Conservation (phyloP, 2,888 invertebrate species). For the Sylvicola cinctus region DNA sequence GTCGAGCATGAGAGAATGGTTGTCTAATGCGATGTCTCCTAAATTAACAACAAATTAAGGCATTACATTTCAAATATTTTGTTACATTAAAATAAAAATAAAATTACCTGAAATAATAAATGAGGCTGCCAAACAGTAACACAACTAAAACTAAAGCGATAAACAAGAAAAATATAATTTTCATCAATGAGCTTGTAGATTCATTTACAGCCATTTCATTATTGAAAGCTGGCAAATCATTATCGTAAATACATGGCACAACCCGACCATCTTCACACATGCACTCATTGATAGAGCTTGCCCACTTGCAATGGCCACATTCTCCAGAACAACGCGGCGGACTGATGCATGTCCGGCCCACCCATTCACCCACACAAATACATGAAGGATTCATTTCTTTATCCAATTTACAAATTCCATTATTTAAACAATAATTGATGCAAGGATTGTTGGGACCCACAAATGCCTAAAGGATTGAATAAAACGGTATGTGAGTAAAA, state of each 20-base stretch:
- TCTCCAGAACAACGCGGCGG: constrained; percentile 21
- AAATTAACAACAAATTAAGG: constrained; percentile 9
- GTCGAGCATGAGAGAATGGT: constrained; percentile 56
- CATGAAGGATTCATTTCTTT: constrained; percentile 29
- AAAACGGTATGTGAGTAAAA: constrained; percentile 6
- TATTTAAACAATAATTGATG: constrained; percentile 31
- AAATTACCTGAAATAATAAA: constrained; percentile 26
- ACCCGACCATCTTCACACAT: constrained; percentile 16
- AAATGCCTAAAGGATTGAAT: constrained; percentile 23
- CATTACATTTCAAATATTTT: neutral
- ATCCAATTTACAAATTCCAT: constrained; percentile 35
- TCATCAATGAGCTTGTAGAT: constrained; percentile 13
- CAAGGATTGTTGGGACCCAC: constrained; percentile 43
- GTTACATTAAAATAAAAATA: neutral
- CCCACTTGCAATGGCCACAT: constrained; percentile 20
- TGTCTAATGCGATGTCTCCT: constrained; percentile 31
- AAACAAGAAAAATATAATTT: constrained; percentile 17
- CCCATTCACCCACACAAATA: constrained; percentile 34
- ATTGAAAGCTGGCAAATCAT: constrained; percentile 15
- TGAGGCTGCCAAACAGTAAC: constrained; percentile 18
- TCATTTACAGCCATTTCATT: neutral
- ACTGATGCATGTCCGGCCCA: constrained; percentile 32
- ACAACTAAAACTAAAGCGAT: constrained; percentile 15
- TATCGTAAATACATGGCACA: constrained; percentile 15
- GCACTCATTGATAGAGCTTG: constrained; percentile 24